These are phyloP conservation scores for Sisyra nigra DNA, from an alignment of 2,888 invertebrate genomes.

Conservation along the genomic window DNA sequence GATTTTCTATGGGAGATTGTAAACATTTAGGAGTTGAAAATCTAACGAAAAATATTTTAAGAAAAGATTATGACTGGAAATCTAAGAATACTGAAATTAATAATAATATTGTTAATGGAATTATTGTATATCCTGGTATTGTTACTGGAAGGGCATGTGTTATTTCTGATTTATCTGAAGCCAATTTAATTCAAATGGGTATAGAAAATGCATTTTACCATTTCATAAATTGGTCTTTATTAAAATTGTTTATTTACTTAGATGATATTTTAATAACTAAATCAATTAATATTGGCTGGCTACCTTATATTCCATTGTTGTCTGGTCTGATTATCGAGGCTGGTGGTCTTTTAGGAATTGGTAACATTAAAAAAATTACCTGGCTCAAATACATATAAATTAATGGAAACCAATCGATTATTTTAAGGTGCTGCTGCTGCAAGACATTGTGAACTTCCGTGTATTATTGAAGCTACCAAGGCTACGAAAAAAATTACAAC, in stretches of 20 bases:
- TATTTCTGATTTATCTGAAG: constrained; percentile 47
- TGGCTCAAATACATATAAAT: not conserved
- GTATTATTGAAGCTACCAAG: constrained; percentile 54
- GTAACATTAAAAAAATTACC: too few relatives aligned
- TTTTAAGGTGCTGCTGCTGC: constrained; percentile 61
- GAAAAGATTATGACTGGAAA: not conserved
- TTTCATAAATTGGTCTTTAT: too few relatives aligned
- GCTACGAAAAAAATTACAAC: constrained; percentile 52
- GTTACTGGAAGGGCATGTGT: constrained; percentile 56
- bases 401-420: too few relatives aligned
- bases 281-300: constrained; percentile 72
- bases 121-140: constrained; percentile 54
- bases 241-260: constrained; percentile 29
- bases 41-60: too few relatives aligned
- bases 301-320: constrained; percentile 67
- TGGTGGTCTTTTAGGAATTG: constrained; percentile 71
- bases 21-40: too few relatives aligned
- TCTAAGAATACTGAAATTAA: not conserved
- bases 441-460: constrained; percentile 68
- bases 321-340: constrained; percentile 66
- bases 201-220: constrained; percentile 6
- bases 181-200: constrained; percentile 22
- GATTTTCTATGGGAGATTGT: constrained; percentile 21
- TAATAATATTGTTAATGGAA: constrained; percentile 31
- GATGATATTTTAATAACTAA: constrained; percentile 64